Evolutionary conservation across 2,888 invertebrate genomes (phyloP).

Genomic region (Tiliacea citrago): DNA sequence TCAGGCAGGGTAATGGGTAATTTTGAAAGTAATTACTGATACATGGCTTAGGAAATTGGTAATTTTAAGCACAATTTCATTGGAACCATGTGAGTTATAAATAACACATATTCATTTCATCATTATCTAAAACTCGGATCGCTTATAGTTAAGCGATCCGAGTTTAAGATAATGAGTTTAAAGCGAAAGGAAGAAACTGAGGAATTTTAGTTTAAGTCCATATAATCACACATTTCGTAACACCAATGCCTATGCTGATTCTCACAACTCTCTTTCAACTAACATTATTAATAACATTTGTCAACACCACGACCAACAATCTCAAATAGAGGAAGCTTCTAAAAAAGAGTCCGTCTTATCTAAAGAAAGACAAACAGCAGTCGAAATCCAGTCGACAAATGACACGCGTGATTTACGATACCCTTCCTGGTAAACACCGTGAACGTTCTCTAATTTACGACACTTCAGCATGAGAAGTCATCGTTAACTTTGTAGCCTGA

Average conservation of each 20-base stretch:
- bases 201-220: background rate
- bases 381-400: conserved; percentile 58
- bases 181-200: too few species aligned
- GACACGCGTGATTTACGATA: conserved; percentile 63
- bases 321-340: conserved; percentile 49
- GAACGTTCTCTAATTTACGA: conserved; percentile 55
- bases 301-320: conserved; percentile 40
- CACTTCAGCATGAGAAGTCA: conserved; percentile 46
- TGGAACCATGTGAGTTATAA: conserved; percentile 1
- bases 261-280: conserved; percentile 41
- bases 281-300: conserved; percentile 51
- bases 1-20: conserved; percentile 45
- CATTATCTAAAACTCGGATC: too few species aligned
- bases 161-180: too few species aligned
- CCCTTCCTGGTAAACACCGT: conserved; percentile 58
- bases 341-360: conserved; percentile 50
- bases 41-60: conserved; percentile 37
- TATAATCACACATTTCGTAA: background rate
- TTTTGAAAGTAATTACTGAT: conserved; percentile 43
- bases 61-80: conserved; percentile 29
- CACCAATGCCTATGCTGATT: background rate
- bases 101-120: too few species aligned
- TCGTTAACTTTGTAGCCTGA: conserved; percentile 49
- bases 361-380: conserved; percentile 50
- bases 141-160: too few species aligned